Conservation (phyloP, 2,113 vertebrate species). For the Cyanoramphus novaezelandiae region DNA sequence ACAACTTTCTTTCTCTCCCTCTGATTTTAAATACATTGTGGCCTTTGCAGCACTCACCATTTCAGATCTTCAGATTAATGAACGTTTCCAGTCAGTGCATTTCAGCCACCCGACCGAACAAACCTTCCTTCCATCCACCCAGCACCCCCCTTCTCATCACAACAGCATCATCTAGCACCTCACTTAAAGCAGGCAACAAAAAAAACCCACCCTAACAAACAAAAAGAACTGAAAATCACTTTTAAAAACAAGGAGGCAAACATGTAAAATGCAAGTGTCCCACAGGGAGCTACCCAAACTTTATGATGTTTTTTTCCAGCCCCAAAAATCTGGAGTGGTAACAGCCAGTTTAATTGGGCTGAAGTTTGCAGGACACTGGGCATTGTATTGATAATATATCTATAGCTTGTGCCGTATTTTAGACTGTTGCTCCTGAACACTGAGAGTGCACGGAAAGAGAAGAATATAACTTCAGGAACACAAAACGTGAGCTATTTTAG, state of each 20-base stretch:
- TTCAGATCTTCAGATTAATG: slow-evolving; percentile 46
- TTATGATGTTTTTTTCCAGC: background rate
- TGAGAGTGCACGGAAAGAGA: background rate
- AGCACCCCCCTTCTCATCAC: background rate
- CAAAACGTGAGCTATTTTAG: slow-evolving; percentile 72
- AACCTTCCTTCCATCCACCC: background rate
- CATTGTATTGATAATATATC: slow-evolving; percentile 47
- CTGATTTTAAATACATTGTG: slow-evolving; percentile 58
- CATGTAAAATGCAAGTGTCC: background rate
- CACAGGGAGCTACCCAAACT: background rate
- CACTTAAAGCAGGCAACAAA: background rate
- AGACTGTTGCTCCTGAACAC: slow-evolving; percentile 41
- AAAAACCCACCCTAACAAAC: background rate
- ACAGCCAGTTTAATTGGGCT: background rate
- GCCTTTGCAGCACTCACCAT: slow-evolving; percentile 32
- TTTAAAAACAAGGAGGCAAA: background rate
- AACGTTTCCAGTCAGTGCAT: slow-evolving; percentile 1
- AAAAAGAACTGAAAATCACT: background rate
- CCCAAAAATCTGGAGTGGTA: background rate
- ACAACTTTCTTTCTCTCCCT: slow-evolving; percentile 64
- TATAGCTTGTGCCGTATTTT: slow-evolving; percentile 48
- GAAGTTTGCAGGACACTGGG: background rate
- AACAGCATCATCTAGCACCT: background rate
- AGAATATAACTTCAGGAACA: slow-evolving; percentile 69
- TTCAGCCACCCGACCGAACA: background rate